These are phyloP conservation scores for Strix aluco DNA, from an alignment of 2,113 vertebrate species.

Conservation along the genomic window DNA sequence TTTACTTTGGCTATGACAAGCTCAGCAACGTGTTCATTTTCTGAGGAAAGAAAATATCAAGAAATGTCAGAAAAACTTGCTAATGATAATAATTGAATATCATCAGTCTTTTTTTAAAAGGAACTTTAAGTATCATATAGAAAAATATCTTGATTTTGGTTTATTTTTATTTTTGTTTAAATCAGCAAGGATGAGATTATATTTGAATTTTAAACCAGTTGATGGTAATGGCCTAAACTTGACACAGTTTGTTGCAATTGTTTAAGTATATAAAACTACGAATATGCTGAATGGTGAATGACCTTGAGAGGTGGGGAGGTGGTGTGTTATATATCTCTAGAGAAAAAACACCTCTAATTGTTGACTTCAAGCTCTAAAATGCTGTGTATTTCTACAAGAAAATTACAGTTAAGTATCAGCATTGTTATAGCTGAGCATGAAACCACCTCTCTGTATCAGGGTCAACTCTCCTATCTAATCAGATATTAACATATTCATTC, in stretches of 20 bases:
- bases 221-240: neutral
- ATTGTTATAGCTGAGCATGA: neutral
- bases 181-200: neutral
- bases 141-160: neutral
- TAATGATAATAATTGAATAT: neutral
- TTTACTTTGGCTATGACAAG: neutral
- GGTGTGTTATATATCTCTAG: neutral
- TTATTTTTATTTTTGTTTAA: neutral
- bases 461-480: conserved; percentile 4
- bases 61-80: neutral
- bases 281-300: neutral
- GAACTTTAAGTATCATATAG: neutral
- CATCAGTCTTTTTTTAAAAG: neutral
- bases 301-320: neutral
- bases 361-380: neutral
- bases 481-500: conserved; percentile 15
- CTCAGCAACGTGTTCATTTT: neutral
- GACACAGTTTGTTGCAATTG: neutral
- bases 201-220: neutral
- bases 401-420: neutral
- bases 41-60: neutral
- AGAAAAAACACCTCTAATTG: neutral
- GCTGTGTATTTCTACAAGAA: neutral
- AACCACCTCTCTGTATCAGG: neutral
- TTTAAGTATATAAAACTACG: neutral